These are phyloP conservation scores for Cyanistes caeruleus DNA, from an alignment of 2,113 vertebrate species.

Conservation along the genomic window DNA sequence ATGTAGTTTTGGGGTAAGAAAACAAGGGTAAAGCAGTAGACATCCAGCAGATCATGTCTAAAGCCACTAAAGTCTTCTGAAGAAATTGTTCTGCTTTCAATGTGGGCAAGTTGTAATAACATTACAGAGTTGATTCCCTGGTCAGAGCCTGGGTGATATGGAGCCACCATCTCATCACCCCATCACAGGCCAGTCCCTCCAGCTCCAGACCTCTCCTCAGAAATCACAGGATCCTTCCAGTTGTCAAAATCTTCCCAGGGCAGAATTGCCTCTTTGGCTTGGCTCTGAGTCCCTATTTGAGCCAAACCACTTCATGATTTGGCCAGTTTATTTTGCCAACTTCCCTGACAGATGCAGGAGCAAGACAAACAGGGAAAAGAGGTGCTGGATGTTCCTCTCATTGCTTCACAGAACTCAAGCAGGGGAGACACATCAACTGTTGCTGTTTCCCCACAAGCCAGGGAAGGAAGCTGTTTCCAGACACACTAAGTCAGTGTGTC, in stretches of 20 bases:
- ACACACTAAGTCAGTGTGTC: background rate
- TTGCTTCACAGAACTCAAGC: accelerated
- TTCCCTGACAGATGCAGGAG: background rate
- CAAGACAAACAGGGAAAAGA: background rate
- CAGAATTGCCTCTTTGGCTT: background rate
- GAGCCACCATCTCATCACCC: background rate
- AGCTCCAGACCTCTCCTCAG: background rate
- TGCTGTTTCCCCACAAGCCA: background rate
- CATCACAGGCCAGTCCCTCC: background rate
- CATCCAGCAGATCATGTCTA: background rate
- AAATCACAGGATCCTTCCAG: background rate
- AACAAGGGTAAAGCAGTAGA: background rate
- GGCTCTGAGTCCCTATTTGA: background rate
- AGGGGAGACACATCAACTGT: background rate
- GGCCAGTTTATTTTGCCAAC: background rate
- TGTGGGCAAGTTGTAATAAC: background rate
- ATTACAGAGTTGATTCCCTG: background rate
- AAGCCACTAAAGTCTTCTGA: background rate
- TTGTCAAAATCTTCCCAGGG: background rate
- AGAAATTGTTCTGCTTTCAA: background rate
- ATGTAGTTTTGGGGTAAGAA: background rate
- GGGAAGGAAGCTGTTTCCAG: background rate
- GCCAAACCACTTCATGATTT: background rate
- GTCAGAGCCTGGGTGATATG: background rate
- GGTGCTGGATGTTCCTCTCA: background rate